Conservation (phyloP, 2,797 vertebrate genomes). For the Danio jaintianensis region DNA sequence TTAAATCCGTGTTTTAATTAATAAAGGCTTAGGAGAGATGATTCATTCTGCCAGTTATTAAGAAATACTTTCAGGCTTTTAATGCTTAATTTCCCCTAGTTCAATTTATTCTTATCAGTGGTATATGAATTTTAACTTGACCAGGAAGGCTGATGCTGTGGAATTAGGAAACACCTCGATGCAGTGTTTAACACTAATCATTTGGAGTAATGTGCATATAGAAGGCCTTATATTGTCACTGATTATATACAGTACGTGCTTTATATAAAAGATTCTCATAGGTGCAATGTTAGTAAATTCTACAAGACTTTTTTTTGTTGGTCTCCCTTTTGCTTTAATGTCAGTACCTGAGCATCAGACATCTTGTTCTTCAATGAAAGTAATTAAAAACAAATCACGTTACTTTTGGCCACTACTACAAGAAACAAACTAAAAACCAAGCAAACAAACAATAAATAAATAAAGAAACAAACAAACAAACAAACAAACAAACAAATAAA, state of each 20-base stretch:
- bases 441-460: no score
- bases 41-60: conserved; percentile 51
- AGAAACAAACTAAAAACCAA: no score
- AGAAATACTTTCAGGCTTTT: conserved; percentile 42
- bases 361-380: no score
- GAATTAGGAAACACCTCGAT: conserved; percentile 13
- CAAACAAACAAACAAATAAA: no score
- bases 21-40: conserved; percentile 51
- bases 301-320: no score
- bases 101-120: conserved; percentile 37
- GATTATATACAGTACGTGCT: neutral
- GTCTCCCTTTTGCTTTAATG: no score
- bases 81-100: conserved; percentile 32
- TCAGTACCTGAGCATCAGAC: no score
- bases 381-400: no score
- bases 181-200: neutral
- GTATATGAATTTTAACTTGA: conserved; percentile 12
- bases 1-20: conserved; percentile 59
- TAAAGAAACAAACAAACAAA: no score
- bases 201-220: neutral
- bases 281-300: no score
- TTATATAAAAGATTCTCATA: no score
- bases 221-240: neutral
- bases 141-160: conserved; percentile 7
- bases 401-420: no score